Base-by-base conservation (phyloP, 2,888 invertebrate species). In the Epiblema foenella region DNA sequence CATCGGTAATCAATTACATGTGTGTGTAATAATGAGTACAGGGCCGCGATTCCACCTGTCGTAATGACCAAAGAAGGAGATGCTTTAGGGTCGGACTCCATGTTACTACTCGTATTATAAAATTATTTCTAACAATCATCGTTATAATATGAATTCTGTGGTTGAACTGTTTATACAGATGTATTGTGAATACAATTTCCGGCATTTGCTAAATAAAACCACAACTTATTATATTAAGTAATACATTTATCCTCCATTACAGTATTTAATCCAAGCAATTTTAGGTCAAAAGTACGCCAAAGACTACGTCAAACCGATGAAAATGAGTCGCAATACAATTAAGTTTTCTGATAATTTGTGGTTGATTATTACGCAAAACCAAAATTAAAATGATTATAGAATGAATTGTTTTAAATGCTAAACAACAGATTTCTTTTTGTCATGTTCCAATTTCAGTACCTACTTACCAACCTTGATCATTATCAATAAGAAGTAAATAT, bases 401-500 rank as follows among this genome's bases (percentile, higher is more conserved):
- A 15, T 12, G 5, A 42, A 12, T 4, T 42, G 42, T 12, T 42
- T 15, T 12, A 12, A 42, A 42, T 42, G 15, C 42, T 12, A 42
- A 12, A 12, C 2, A n/a, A n/a, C n/a, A n/a, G n/a, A n/a, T n/a
- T n/a, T n/a, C n/a, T n/a, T n/a, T n/a, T 9, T 37, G 2, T 3
- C 24, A 51, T 49, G 52, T 37, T 52, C 63, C 17, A 64, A 52
- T 64, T 64, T 52, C 37, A 51, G 56, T 62, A 33, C 10, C 24
- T 33, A 51, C 51, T 17, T n/a, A 39, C 46, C 20, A 62, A 56
- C 68, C 63, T 69, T 69, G 56, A 69, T 69, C 68, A 57, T 62
- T 63, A 69, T 69, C 68, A 64, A 62, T 69, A 58, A 46, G 37
- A 52, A 69, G 20, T 64, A 58, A 65, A n/a, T 69, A 69, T 69